These are phyloP conservation scores for Drosophila formosana DNA, from an alignment of 2,888 invertebrate genomes.

Conservation along the genomic window DNA sequence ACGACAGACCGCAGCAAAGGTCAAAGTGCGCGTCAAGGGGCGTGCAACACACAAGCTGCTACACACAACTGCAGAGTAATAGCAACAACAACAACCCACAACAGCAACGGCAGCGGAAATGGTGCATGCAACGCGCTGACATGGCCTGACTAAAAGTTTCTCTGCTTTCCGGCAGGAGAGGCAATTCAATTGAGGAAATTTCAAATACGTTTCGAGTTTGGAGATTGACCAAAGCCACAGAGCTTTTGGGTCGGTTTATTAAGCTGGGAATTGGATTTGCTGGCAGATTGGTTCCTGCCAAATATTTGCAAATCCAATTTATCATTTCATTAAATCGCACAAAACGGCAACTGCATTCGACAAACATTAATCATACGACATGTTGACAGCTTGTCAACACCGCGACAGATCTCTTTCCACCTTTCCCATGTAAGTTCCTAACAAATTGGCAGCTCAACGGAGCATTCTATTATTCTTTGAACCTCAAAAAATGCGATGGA, in stretches of 20 bases:
- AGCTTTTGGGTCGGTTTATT: constrained; percentile 40
- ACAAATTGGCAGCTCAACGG: constrained; percentile 34
- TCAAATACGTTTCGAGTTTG: neutral
- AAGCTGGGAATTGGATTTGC: constrained; percentile 46
- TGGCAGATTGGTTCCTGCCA: constrained; percentile 26
- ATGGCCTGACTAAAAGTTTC: constrained; percentile 39
- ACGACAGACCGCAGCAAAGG: constrained; percentile 43
- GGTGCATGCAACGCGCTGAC: constrained; percentile 33
- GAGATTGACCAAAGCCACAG: constrained; percentile 10
- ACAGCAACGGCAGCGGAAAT: constrained; percentile 29
- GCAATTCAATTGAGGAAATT: constrained; percentile 60
- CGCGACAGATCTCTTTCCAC: neutral
- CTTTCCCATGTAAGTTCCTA: neutral
- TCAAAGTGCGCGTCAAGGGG: constrained; percentile 43
- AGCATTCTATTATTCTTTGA: constrained; percentile 27
- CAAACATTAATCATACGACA: constrained; percentile 80
- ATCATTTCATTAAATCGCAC: constrained; percentile 65
- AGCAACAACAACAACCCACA: constrained; percentile 4
- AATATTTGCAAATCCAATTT: constrained; percentile 62
- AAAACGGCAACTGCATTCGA: constrained; percentile 69
- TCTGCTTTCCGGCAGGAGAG: constrained; percentile 36
- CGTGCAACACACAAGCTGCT: constrained; percentile 14
- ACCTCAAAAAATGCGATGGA: neutral
- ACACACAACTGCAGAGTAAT: constrained; percentile 11
- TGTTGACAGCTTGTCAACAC: constrained; percentile 53